These are phyloP conservation scores for Holothuria leucospilota DNA, from an alignment of 53 echinoderm and acorn worm species.

Conservation along the genomic window DNA sequence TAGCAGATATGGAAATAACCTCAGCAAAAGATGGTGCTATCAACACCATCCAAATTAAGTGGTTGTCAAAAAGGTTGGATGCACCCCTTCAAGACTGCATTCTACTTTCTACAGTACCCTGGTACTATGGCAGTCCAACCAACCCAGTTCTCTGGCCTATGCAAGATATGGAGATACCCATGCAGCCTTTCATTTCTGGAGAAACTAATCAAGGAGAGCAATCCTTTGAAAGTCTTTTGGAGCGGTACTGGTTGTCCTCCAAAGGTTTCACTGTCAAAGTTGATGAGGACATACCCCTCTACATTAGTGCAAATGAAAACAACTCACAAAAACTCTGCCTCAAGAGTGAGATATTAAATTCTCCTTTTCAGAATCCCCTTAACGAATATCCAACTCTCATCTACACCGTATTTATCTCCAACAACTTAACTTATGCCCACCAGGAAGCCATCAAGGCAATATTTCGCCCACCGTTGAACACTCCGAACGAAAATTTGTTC, in stretches of 20 bases:
- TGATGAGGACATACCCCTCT: constrained; percentile 79
- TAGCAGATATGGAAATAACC: constrained; percentile 66
- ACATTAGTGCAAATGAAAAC: constrained; percentile 77
- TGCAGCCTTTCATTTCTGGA: constrained; percentile 83
- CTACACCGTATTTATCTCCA: constrained; percentile 79
- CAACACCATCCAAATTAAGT: constrained; percentile 67
- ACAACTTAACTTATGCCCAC: constrained; percentile 70
- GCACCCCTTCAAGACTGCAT: constrained; percentile 79
- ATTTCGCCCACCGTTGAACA: constrained; percentile 59
- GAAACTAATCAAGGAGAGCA: constrained; percentile 55
- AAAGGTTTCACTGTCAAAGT: constrained; percentile 78
- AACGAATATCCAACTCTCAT: constrained; percentile 64
- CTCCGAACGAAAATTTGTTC: constrained; percentile 81
- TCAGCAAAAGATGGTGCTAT: constrained; percentile 50
- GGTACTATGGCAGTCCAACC: constrained; percentile 88
- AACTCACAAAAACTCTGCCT: constrained; percentile 73
- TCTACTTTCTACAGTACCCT: constrained; percentile 59
- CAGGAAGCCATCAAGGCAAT: constrained; percentile 58
- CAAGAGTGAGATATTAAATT: constrained; percentile 71
- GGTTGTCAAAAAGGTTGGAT: constrained; percentile 68
- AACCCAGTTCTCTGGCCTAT: constrained; percentile 75
- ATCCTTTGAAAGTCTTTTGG: constrained; percentile 78
- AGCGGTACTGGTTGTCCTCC: constrained; percentile 92
- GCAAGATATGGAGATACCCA: constrained; percentile 76
- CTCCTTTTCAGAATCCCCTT: constrained; percentile 74